Percentiles rank a stretch among this genome's conserved stretches.
Conservation (phyloP, 1,140 invertebrate species). For the Alviniconcha marisindica region DNA sequence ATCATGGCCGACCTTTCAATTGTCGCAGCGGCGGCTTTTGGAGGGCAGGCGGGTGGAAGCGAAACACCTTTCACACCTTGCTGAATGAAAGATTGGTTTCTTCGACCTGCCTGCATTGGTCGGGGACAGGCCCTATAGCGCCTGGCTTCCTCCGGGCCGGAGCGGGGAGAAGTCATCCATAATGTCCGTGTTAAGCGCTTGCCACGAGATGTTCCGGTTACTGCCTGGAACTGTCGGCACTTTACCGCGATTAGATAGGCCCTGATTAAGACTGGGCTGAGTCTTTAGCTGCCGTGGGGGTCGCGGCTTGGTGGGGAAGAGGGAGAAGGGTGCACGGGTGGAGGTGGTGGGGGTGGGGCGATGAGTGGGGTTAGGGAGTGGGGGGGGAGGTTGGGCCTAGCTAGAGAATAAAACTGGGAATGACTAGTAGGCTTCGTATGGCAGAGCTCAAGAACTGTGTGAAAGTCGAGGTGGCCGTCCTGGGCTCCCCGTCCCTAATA, state of each 20-base stretch:
- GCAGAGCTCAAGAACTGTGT: too few species aligned
- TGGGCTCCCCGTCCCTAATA: too few species aligned
- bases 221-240: neutral
- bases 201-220: neutral
- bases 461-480: too few species aligned
- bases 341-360: conserved; percentile 1
- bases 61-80: conserved; percentile 22
- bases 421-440: too few species aligned
- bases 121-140: neutral
- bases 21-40: conserved; percentile 4
- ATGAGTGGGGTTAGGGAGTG: too few species aligned
- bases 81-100: neutral
- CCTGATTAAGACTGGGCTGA: neutral
- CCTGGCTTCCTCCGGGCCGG: neutral
- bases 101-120: neutral
- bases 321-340: neutral
- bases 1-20: conserved; percentile 25
- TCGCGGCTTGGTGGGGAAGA: neutral
- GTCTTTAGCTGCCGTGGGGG: neutral
- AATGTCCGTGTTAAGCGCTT: neutral
- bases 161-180: conserved; percentile 1
- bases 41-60: neutral
- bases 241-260: too few species aligned
- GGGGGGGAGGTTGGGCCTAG: too few species aligned
- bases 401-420: too few species aligned